Base-by-base conservation (phyloP, 2,888 invertebrate genomes). In the Tipula unca region DNA sequence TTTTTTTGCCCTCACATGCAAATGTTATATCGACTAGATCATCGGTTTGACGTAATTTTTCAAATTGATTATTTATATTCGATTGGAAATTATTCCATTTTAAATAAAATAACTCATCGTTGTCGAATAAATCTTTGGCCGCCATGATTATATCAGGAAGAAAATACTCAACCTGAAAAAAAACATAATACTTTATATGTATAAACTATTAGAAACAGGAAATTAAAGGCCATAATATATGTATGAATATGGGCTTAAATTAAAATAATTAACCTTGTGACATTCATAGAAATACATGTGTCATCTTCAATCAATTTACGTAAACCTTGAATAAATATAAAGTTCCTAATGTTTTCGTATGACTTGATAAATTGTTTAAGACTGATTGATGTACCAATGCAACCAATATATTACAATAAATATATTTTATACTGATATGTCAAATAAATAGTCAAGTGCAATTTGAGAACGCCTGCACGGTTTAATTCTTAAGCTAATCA, bases 1-100 rank as follows among this genome's bases (percentile, higher is more conserved):
- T 48, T 85, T 86, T 86, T 48, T 86, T 86, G 17, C 87, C 87
- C 82, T 87, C 87, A 85, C 87, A 87, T 5, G 87, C 86, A 85
- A 87, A 87, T 82, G 87, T 87, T 14, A 87, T 86, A 84, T 87
- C 87, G 82, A 87, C 86, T 29, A 87, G 84, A 48, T 87, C 87
- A 29, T 86, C 85, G 48, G 86, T 86, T 39, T 87, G 86, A 82
- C 87, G 86, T 35, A 87, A 86, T 29, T 86, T 86, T 36, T 86
- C 86, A 69, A 86, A 86, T 85, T 86, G 86, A 17, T 69, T 85
- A 13, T 86, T 86, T 8, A 87, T 86, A 85, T 87, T 86, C 54
- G 85, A 84, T 85, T 86, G 86, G 36, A 87, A 87, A 85, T 87
- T 86, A 82, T 86, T 86, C 87, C 87, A 87, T 86, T 86, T 87